phyloP scores from a whole-genome alignment of 1,140 invertebrate species.

The Sweltsa coloradensis region DNA sequence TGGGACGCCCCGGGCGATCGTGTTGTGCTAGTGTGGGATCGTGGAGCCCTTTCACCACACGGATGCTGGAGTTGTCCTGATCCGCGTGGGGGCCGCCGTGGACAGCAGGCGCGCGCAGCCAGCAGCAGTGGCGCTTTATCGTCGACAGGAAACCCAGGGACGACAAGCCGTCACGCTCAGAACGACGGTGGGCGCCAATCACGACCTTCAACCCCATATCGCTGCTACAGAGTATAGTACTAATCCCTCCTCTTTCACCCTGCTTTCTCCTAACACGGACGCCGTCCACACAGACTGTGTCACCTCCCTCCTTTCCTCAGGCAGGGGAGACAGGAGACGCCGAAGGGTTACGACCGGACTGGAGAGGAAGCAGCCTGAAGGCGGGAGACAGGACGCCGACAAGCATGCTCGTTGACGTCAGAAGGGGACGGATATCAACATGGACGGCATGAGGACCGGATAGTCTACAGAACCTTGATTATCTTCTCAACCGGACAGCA shows the following conservation, averaged over 20 bases:
- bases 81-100: too few species aligned
- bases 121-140: neutral
- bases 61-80: too few species aligned
- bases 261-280: too few species aligned
- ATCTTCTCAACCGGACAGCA: conserved; percentile 50
- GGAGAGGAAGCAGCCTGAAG: conserved; percentile 12
- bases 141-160: neutral
- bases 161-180: too few species aligned
- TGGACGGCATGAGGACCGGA: conserved; percentile 49
- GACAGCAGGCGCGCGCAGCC: neutral
- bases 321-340: neutral
- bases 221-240: too few species aligned
- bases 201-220: neutral
- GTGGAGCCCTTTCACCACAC: conserved; percentile 23
- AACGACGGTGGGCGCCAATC: too few species aligned
- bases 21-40: conserved; percentile 25
- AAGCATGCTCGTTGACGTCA: conserved; percentile 4
- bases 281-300: too few species aligned
- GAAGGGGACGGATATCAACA: conserved; percentile 18
- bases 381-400: conserved; percentile 4
- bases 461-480: conserved; percentile 63
- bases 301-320: too few species aligned
- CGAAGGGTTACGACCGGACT: neutral
- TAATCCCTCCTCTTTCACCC: too few species aligned
- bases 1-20: too few species aligned